Evolutionary conservation across 2,113 vertebrate species (phyloP), one percentile per base, ranked within the genome.

Genomic region (Phaetusa simplex): DNA sequence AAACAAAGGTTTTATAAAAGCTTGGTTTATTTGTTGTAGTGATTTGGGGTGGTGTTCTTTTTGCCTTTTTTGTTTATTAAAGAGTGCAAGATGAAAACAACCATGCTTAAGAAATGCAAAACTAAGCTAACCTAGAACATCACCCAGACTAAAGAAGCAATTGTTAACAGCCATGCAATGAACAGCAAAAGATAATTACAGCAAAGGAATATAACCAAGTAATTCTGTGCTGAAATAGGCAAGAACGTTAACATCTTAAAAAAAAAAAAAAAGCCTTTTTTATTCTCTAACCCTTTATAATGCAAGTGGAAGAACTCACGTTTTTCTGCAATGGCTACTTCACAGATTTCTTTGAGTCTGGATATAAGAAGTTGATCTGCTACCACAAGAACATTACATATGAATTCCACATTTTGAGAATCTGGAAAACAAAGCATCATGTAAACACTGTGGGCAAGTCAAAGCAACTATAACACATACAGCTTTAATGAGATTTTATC

Each of bases 281-380:
- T 47, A 79, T 64, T 69, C 12, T 47, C 38, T 40, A 89, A 47
- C 4, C 5, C 29, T 38, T 83, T 47, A 84, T 14, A 91, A 40
- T 32, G 36, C 16, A 80, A 67, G 53, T 43, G 19, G 23, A 71
- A 94, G 86, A 93, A 95, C 99, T 86, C 97, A 99, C 99, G 86
- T 93, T 99, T 99, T 98, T 99, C 99, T 61, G 99, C 99, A 98
- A 99, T 98, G 93, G 98, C 98, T 53, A 99, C 99, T 97, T 99
- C 99, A 88, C 99, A 99, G 87, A 99, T 99, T 97, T 99, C 99
- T 97, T 99, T 99, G 56, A 99, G 97, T 49, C 99, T 98, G 43
- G 97, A 98, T 97, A 99, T 99, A 66, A 99, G 99, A 73, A 99
- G 98, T 71, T 99, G 99, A 96, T 99, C 99, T 34, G 99, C 99